Percentiles rank a stretch among this genome's conserved stretches.
These are phyloP conservation scores for Dinomys branickii DNA, from an alignment of 2,113 vertebrate genomes.

Conservation along the genomic window DNA sequence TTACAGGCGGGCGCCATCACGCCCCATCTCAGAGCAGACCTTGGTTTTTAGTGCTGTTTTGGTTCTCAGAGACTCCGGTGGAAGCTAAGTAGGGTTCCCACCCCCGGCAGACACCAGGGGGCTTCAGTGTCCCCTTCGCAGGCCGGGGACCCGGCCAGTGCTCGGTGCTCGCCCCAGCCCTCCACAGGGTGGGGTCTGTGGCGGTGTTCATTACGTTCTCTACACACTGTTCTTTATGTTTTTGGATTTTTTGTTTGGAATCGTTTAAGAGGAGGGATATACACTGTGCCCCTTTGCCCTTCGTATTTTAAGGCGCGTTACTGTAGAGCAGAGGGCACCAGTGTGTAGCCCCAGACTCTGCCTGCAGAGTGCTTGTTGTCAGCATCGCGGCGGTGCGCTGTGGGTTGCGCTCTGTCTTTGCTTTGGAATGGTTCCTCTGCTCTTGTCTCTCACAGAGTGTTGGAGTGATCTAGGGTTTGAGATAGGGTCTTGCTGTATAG, in stretches of 20 bases:
- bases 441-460: not conserved
- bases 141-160: not conserved
- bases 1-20: not conserved
- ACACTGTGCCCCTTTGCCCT: not conserved
- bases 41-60: conserved; percentile 36
- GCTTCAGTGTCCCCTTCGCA: not conserved
- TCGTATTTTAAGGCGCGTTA: not conserved
- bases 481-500: not conserved
- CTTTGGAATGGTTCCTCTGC: not conserved
- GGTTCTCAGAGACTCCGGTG: no score
- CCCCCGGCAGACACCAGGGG: not conserved
- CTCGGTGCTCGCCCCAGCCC: not conserved
- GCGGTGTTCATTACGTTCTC: not conserved
- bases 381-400: not conserved
- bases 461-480: not conserved
- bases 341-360: not conserved
- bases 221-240: not conserved
- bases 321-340: not conserved
- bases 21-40: not conserved
- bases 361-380: not conserved
- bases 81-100: not conserved
- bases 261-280: no score
- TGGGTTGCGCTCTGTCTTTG: not conserved
- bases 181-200: not conserved
- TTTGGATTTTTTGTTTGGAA: not conserved